These are phyloP conservation scores for Caenorhabditis elegans DNA, from an alignment of 1,140 invertebrate genomes.

Conservation along the genomic window WBcel235 BX284605.5:9969001-9969500, in stretches of 20 bases:
- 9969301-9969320: too few species aligned
- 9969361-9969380: too few species aligned
- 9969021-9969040: conserved; percentile 40
- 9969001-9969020: conserved; percentile 86
- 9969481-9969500: background rate
- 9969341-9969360: too few species aligned
- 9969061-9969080: conserved; percentile 63
- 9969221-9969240: conserved; percentile 59
- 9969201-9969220: conserved; percentile 64
- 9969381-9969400: too few species aligned
- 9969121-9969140: conserved; percentile 42
- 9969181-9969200: conserved; percentile 55
- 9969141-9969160: conserved; percentile 45
- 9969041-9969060: conserved; percentile 60
- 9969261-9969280: background rate
- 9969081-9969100: conserved; percentile 55
- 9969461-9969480: conserved; percentile 43
- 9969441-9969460: conserved; percentile 53
- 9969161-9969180: conserved; percentile 40
- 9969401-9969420: too few species aligned
- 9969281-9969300: too few species aligned
- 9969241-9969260: conserved; percentile 56
- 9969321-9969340: too few species aligned
- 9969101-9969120: conserved; percentile 64
- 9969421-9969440: conserved; percentile 42